Percentiles rank a stretch among this genome's conserved stretches.
Evolutionary conservation across 1,140 invertebrate genomes (phyloP).

Genomic region (Ridgeia piscesae): DNA sequence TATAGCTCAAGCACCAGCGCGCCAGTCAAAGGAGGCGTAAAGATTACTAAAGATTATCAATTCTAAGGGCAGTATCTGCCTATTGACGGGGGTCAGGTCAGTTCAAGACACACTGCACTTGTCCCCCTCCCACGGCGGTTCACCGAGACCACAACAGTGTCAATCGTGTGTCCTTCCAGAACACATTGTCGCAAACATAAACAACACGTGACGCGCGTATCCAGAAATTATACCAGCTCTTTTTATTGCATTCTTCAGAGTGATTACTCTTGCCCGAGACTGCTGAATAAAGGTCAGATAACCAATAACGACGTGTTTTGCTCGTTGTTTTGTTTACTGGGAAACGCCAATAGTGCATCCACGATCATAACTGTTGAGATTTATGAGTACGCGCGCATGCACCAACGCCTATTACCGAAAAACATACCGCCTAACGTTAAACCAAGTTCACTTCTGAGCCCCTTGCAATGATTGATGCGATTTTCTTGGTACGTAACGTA

Average conservation of each 20-base stretch:
- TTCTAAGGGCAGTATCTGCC: neutral
- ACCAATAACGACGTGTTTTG: neutral
- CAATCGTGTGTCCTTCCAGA: neutral
- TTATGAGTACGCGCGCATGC: neutral
- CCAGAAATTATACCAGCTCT: neutral
- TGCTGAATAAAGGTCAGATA: neutral
- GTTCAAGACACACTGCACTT: neutral
- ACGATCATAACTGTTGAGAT: neutral
- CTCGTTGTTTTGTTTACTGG: neutral
- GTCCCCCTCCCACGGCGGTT: too few species aligned
- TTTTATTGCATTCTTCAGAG: neutral
- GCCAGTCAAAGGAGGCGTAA: neutral
- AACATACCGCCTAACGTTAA: neutral
- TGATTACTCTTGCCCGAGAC: neutral
- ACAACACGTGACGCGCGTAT: neutral
- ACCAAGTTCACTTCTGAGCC: neutral
- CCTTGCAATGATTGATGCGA: neutral
- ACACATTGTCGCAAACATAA: neutral
- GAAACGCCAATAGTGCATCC: neutral
- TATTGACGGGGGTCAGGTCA: neutral
- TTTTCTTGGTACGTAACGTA: neutral
- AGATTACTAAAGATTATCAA: neutral
- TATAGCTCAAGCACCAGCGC: neutral
- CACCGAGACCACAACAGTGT: neutral
- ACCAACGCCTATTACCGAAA: neutral